Conservation (phyloP, 2,113 vertebrate genomes). For the Prionailurus bengalensis region DNA sequence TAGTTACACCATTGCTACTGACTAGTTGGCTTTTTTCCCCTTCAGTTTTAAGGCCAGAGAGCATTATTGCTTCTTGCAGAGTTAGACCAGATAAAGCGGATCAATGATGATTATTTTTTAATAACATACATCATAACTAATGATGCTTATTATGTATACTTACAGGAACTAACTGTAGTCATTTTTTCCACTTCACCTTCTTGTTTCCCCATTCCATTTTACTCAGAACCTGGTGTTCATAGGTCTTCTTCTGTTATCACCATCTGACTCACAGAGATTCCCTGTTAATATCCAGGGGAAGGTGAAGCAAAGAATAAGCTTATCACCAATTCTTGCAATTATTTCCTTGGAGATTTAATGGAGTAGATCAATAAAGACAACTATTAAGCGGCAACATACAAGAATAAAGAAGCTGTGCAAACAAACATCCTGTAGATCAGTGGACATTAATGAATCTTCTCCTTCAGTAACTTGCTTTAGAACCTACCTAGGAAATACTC, state of each 20-base stretch:
- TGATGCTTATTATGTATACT: not conserved
- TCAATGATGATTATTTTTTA: not conserved
- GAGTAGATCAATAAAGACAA: not conserved
- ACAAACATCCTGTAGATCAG: not conserved
- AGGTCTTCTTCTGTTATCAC: not conserved
- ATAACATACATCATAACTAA: not conserved
- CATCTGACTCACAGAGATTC: not conserved
- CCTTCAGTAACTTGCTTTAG: not conserved
- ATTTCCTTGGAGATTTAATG: constrained; percentile 9
- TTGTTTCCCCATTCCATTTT: not conserved
- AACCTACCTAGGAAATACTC: not conserved
- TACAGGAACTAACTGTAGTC: not conserved
- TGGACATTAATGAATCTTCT: not conserved
- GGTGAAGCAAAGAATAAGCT: not conserved
- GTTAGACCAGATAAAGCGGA: not conserved
- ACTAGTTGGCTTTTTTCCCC: not conserved
- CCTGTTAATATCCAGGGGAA: not conserved
- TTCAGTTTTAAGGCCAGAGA: not conserved
- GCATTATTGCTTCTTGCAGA: not conserved
- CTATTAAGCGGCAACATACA: not conserved
- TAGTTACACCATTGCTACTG: not conserved
- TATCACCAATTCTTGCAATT: not conserved
- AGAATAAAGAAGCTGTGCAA: not conserved
- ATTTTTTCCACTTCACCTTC: not conserved
- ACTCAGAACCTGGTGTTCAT: not conserved